A percentile compares a stretch with the other conserved stretches of the same genome.
Evolutionary conservation across 2,888 invertebrate species (phyloP).

Genomic region (Erebia palarica): DNA sequence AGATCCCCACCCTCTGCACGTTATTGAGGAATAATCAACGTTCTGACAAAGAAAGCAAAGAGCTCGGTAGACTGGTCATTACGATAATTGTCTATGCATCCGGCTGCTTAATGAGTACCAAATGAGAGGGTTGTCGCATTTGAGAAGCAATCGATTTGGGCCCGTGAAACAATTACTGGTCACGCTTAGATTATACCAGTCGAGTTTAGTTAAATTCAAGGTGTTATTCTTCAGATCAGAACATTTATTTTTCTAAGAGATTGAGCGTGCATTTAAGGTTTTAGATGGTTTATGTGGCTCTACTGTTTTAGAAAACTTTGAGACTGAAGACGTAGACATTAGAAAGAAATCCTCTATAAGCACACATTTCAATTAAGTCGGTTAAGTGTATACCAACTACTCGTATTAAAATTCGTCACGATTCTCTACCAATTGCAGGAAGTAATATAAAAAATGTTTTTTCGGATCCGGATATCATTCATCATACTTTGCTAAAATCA

Average conservation of each 20-base stretch:
- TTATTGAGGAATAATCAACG: slow-evolving; percentile 31
- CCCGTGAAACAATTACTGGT: slow-evolving; percentile 74
- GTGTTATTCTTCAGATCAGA: too few relatives aligned
- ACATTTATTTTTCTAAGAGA: too few relatives aligned
- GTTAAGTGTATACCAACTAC: not conserved
- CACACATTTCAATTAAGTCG: not conserved
- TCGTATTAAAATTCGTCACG: not conserved
- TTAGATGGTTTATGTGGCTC: too few relatives aligned
- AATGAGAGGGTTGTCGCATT: slow-evolving; percentile 69
- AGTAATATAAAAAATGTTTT: slow-evolving; percentile 30
- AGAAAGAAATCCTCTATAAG: not conserved
- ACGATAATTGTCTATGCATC: slow-evolving; percentile 72
- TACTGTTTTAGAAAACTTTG: too few relatives aligned
- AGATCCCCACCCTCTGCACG: slow-evolving; percentile 38
- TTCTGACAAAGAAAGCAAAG: slow-evolving; percentile 54
- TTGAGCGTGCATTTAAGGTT: too few relatives aligned
- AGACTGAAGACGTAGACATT: too few relatives aligned
- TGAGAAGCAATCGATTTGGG: slow-evolving; percentile 72
- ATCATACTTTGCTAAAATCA: slow-evolving; percentile 37
- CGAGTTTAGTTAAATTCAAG: not conserved
- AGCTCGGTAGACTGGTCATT: slow-evolving; percentile 65
- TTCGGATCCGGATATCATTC: slow-evolving; percentile 33
- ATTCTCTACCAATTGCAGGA: slow-evolving; percentile 18
- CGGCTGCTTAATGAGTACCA: slow-evolving; percentile 76
- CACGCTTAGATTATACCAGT: slow-evolving; percentile 53